Evolutionary conservation across 1,140 invertebrate genomes (phyloP).

Genomic region (Trialeurodes vaporariorum): DNA sequence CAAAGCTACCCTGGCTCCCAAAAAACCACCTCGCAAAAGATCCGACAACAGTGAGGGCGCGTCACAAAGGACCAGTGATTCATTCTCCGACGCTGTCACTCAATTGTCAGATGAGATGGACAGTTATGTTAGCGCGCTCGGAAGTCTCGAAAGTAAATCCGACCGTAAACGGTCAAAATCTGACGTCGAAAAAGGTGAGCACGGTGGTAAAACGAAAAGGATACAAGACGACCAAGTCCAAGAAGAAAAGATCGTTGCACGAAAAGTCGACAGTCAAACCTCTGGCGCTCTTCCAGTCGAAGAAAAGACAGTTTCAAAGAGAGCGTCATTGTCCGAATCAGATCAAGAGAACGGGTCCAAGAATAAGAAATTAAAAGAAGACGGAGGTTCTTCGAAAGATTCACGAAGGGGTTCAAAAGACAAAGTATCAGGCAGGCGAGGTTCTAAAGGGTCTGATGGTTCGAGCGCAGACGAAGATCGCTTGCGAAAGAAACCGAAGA

Average conservation of each 20-base stretch:
- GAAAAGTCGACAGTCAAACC: background rate
- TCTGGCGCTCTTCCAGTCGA: too few species aligned
- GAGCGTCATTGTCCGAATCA: background rate
- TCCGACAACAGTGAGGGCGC: constrained; percentile 12
- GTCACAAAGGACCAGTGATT: constrained; percentile 24
- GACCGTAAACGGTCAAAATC: constrained; percentile 7
- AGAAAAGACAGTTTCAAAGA: background rate
- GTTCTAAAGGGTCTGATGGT: constrained; percentile 10
- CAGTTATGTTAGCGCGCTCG: constrained; percentile 11
- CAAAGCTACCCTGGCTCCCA: constrained; percentile 5
- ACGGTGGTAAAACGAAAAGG: constrained; percentile 16
- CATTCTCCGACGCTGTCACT: constrained; percentile 31
- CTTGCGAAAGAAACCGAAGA: background rate
- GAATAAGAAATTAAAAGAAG: background rate
- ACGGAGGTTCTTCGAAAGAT: too few species aligned
- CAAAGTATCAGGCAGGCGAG: background rate
- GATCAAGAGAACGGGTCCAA: background rate
- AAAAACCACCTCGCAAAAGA: constrained; percentile 13
- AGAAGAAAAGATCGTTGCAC: background rate
- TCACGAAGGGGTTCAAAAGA: background rate
- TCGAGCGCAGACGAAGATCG: constrained; percentile 4
- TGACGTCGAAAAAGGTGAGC: background rate
- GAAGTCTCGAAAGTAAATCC: constrained; percentile 8
- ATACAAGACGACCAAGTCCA: constrained; percentile 15
- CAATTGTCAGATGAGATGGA: background rate